Base-by-base conservation (phyloP, 2,888 invertebrate species). In the Mimumesa dahlbomi region DNA sequence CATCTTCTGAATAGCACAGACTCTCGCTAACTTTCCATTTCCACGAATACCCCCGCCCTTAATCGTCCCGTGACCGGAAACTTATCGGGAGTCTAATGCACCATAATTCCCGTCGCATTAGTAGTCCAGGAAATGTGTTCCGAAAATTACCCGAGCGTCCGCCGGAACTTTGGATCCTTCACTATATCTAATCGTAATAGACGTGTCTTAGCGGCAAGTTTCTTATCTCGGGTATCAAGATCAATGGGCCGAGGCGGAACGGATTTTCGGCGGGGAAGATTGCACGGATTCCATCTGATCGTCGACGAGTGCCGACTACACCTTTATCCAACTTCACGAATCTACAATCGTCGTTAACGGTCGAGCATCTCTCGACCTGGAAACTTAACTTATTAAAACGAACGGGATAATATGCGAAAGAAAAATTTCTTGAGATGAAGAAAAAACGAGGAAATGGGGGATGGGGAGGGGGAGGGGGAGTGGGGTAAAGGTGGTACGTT, bases 321-420 rank as follows among this genome's bases (percentile, higher is more conserved):
- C 53, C 62, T 31, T 61, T 40, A 31, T 50, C 31, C 46, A 45
- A 57, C 43, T 53, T 31, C 40, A 11, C 45, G 31, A 49, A 38
- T 38, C 43, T 49, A 63, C 69, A 63, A 75, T 75, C 53, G 70
- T 31, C 57, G 56, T 70, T 75, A 73, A 73, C 62, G 73, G 46
- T 21, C 46, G 59, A 67, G 61, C 54, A 57, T 64, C 73, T 59
- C 68, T 76, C 72, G 72, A 72, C 69, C 59, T 69, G 67, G 9
- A 73, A 70, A 64, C 46, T 57, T 18, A n/a, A 0, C 7, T n/a
- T n/a, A 16, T 14, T 22, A 25, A 36, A 21, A 38, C n/a, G n/a
- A 13, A 25, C 50, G 31, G 18, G 57, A 42, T 25, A 49, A 54
- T 48, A 50, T 38, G 22, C 11, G n/a, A 52, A 43, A 45, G 58